Evolutionary conservation across 2,797 vertebrate genomes (phyloP).

Genomic region (Miichthys miiuy): DNA sequence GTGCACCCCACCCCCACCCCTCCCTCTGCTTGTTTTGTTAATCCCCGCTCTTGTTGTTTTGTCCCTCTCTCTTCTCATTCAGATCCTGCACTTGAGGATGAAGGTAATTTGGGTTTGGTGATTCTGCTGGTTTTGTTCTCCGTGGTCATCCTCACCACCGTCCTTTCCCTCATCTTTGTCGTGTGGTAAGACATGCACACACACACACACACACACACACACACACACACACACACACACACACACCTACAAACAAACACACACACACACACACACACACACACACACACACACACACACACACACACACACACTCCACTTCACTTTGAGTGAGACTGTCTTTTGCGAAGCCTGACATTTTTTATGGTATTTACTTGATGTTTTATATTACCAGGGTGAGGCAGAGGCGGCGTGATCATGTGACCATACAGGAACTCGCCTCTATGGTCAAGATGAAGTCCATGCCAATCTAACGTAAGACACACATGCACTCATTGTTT

Average conservation of each 20-base stretch:
- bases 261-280: constrained; percentile 29
- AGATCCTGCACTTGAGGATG: constrained; percentile 69
- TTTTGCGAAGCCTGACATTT: constrained; percentile 7
- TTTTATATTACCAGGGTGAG: constrained; percentile 73
- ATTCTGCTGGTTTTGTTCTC: constrained; percentile 84
- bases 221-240: too few species aligned
- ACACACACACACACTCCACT: background rate
- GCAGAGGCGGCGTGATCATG: constrained; percentile 79
- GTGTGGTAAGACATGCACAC: constrained; percentile 81
- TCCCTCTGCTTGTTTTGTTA: constrained; percentile 7
- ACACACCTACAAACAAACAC: background rate
- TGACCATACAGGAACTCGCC: constrained; percentile 85
- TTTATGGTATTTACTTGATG: background rate
- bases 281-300: background rate
- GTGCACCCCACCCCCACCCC: background rate
- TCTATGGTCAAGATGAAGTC: constrained; percentile 90
- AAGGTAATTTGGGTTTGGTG: constrained; percentile 77
- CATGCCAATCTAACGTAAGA: constrained; percentile 82
- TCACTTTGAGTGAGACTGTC: background rate
- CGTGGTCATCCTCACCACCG: constrained; percentile 79
- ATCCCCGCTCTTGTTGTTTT: constrained; percentile 16
- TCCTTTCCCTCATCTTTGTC: constrained; percentile 80
- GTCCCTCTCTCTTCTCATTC: constrained; percentile 15
- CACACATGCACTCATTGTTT: background rate
- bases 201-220: constrained; percentile 24